A percentile compares a stretch with the other conserved stretches of the same genome.
phyloP scores from a whole-genome alignment of 2,888 invertebrate genomes.

The Cataglyphis livida region DNA sequence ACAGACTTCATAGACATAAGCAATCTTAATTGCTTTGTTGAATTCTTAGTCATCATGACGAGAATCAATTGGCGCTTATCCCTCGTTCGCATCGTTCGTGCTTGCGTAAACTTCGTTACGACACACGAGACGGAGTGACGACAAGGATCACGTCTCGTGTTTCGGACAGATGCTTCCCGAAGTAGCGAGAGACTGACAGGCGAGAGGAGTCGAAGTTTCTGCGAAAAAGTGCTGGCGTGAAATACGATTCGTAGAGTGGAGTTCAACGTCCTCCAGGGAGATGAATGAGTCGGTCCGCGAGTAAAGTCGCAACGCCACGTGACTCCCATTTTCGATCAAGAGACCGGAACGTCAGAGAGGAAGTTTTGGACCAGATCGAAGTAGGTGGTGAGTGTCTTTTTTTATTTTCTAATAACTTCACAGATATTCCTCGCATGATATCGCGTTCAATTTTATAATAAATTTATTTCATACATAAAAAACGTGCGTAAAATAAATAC shows the following conservation, averaged over 20 bases:
- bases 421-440: neutral
- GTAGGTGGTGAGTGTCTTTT: neutral
- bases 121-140: neutral
- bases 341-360: neutral
- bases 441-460: neutral
- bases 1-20: neutral
- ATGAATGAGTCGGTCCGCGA: constrained; percentile 32
- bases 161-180: neutral
- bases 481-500: neutral
- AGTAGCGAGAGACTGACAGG: neutral
- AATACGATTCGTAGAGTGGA: neutral
- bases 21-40: neutral
- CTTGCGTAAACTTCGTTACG: neutral
- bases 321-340: constrained; percentile 20
- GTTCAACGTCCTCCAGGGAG: constrained; percentile 40
- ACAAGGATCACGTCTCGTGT: neutral
- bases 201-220: neutral
- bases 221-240: constrained; percentile 5
- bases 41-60: constrained; percentile 25
- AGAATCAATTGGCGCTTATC: neutral
- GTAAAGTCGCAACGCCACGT: constrained; percentile 36
- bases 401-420: neutral
- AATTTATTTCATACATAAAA: neutral
- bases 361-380: constrained; percentile 3
- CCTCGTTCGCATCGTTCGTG: neutral